Evolutionary conservation across 2,888 invertebrate genomes (phyloP).

Genomic region (Drosophila meridionalis): DNA sequence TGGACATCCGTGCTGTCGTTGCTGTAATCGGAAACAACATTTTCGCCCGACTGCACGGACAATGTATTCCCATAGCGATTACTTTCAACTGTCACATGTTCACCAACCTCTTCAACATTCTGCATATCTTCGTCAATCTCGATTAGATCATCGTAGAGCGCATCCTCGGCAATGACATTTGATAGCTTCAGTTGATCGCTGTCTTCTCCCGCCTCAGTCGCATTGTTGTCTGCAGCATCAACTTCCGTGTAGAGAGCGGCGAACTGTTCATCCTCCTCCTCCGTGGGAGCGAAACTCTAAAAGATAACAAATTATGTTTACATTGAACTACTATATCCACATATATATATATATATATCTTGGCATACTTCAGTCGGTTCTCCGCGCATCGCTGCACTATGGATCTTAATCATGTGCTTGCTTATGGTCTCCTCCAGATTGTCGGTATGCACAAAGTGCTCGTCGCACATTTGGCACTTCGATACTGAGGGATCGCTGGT

Average conservation of each 20-base stretch:
- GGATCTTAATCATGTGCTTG: conserved; percentile 49
- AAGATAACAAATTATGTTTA: not conserved
- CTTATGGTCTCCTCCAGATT: conserved; percentile 32
- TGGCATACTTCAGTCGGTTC: conserved; percentile 37
- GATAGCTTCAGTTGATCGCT: conserved; percentile 21
- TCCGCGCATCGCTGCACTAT: conserved; percentile 40
- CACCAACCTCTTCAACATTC: conserved; percentile 33
- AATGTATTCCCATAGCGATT: conserved; percentile 28
- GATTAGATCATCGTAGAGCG: conserved; percentile 45
- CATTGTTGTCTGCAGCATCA: conserved; percentile 10
- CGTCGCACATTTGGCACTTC: conserved; percentile 74
- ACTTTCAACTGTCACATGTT: conserved; percentile 25
- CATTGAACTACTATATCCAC: not conserved
- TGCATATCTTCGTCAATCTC: conserved; percentile 44
- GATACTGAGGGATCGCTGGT: conserved; percentile 27
- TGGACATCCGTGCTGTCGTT: conserved; percentile 53
- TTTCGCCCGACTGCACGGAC: conserved; percentile 33
- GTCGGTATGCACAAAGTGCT: conserved; percentile 60
- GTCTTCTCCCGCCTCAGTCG: not conserved
- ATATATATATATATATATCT: too few relatives aligned
- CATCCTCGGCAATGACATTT: conserved; percentile 28
- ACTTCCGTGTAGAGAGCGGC: conserved; percentile 32
- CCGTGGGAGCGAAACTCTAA: conserved; percentile 22
- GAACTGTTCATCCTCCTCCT: conserved; percentile 24
- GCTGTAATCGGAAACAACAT: conserved; percentile 45